A percentile compares a stretch with the other conserved stretches of the same genome.
Conservation (phyloP, 2,888 invertebrate genomes). For the Myopa tessellatipennis region DNA sequence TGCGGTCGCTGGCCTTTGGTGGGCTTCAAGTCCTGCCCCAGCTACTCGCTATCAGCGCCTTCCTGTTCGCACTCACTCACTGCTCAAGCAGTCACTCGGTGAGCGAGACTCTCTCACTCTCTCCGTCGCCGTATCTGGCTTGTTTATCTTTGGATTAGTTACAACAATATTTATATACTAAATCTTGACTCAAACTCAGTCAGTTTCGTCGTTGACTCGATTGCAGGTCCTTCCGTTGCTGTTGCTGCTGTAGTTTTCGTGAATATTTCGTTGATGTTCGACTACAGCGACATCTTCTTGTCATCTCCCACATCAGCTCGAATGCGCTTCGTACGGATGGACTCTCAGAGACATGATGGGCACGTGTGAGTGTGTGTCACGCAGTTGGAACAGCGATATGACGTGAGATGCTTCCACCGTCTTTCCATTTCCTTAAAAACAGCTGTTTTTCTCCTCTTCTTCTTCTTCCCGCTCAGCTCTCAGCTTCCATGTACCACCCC, state of each 20-base stretch:
- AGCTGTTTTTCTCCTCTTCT: no score
- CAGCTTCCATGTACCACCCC: neutral
- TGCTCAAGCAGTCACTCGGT: neutral
- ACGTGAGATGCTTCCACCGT: no score
- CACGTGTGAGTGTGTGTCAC: no score
- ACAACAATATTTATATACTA: conserved; percentile 60
- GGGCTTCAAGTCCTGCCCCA: neutral
- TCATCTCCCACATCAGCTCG: neutral
- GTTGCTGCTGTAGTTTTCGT: neutral
- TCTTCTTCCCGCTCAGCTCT: neutral
- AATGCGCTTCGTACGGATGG: no score
- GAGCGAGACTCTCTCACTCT: neutral
- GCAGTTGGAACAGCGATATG: no score
- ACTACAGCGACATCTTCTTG: conserved; percentile 28
- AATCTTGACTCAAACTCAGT: conserved; percentile 12
- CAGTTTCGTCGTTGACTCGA: neutral
- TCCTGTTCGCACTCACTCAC: neutral
- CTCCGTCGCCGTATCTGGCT: neutral
- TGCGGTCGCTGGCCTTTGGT: conserved; percentile 24
- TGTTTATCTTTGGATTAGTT: conserved; percentile 58
- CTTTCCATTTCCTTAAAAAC: no score
- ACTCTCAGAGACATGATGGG: no score
- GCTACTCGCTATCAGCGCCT: neutral
- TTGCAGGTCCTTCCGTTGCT: neutral
- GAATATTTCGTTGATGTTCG: neutral